Percentiles rank a stretch among this genome's conserved stretches.
Conservation (phyloP, 2,888 invertebrate genomes). For the Mythimna loreyi region DNA sequence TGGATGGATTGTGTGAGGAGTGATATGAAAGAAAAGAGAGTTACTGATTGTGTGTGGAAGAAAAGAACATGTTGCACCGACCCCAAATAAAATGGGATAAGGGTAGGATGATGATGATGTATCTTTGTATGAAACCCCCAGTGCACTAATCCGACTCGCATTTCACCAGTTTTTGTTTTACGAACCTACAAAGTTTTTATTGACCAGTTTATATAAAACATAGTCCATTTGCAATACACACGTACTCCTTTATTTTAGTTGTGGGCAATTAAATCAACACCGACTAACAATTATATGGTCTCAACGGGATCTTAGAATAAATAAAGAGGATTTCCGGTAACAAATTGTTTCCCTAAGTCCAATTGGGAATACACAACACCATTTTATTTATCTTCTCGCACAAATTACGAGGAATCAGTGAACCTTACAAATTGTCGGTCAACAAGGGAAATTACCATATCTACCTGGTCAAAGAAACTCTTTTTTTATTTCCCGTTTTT, state of each 20-base stretch:
- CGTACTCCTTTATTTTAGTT: neutral
- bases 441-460: conserved; percentile 30
- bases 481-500: too few species aligned
- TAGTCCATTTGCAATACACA: too few species aligned
- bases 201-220: neutral
- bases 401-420: conserved; percentile 26
- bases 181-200: neutral
- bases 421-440: conserved; percentile 24
- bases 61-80: too few species aligned
- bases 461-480: too few species aligned
- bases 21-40: too few species aligned
- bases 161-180: neutral
- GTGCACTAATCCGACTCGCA: too few species aligned
- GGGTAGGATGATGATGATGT: too few species aligned
- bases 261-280: conserved; percentile 32
- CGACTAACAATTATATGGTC: conserved; percentile 28
- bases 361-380: conserved; percentile 40
- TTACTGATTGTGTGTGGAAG: too few species aligned
- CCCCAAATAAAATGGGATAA: too few species aligned
- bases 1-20: too few species aligned
- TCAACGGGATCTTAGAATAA: conserved; percentile 39
- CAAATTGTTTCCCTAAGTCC: conserved; percentile 44
- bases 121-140: too few species aligned
- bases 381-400: conserved; percentile 30
- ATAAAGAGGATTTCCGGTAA: conserved; percentile 26